These are phyloP conservation scores for Malurus cyaneus DNA, from an alignment of 2,113 vertebrate genomes.

Conservation along the genomic window DNA sequence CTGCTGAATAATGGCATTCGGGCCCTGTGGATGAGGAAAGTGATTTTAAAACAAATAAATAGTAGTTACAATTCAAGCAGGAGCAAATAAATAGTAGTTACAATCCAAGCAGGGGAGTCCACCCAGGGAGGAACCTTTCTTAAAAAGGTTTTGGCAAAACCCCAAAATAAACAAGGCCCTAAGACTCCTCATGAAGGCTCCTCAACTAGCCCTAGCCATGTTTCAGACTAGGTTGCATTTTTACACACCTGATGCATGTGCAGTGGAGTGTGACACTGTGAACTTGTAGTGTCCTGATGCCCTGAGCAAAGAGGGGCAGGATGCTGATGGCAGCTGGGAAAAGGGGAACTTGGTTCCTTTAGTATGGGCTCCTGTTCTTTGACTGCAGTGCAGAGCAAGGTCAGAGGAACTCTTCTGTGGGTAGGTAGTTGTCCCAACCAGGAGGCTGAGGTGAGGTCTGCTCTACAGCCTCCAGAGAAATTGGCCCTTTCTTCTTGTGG, in stretches of 20 bases:
- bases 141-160: background rate
- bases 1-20: background rate
- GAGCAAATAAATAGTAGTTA: background rate
- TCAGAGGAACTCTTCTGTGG: background rate
- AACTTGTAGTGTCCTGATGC: background rate
- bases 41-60: background rate
- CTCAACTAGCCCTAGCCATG: background rate
- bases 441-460: background rate
- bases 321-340: background rate
- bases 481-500: background rate
- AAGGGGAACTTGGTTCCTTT: background rate
- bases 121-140: background rate
- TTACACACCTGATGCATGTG: rapidly evolving
- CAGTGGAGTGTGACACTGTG: rapidly evolving
- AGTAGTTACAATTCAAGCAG: background rate
- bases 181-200: background rate
- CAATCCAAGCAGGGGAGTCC: background rate
- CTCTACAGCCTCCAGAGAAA: background rate
- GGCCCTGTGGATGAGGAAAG: background rate
- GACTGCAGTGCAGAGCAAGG: background rate
- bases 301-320: background rate
- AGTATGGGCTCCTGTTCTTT: background rate
- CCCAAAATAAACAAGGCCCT: background rate
- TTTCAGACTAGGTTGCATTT: background rate
- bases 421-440: background rate